phyloP scores from a whole-genome alignment of 2,113 vertebrate genomes.

The Melanerpes aurifrons region DNA sequence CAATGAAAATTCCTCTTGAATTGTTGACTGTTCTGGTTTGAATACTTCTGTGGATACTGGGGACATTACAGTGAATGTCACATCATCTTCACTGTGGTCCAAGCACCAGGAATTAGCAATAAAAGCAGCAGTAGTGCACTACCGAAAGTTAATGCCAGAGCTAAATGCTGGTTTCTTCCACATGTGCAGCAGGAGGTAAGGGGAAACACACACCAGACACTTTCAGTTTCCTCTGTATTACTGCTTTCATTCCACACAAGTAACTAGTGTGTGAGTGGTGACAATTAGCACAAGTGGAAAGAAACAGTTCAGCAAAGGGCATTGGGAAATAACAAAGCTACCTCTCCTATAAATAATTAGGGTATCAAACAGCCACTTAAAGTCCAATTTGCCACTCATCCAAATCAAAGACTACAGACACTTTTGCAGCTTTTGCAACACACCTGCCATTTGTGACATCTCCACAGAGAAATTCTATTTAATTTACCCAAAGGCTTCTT shows the following conservation, averaged over 20 bases:
- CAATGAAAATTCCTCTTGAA: neutral
- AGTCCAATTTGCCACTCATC: neutral
- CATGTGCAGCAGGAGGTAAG: neutral
- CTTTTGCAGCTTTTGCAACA: neutral
- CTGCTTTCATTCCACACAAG: neutral
- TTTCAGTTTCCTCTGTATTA: neutral
- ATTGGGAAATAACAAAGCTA: conserved; percentile 7
- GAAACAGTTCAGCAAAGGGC: neutral
- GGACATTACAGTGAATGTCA: neutral
- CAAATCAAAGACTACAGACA: neutral
- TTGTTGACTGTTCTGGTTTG: neutral
- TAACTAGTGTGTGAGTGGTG: neutral
- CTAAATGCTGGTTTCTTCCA: neutral
- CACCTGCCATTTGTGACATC: neutral
- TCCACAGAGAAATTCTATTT: conserved; percentile 52
- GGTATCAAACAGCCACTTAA: neutral
- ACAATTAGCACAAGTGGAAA: neutral
- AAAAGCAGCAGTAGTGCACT: neutral
- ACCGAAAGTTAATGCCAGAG: neutral
- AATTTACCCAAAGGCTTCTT: conserved; percentile 43
- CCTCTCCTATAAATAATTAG: conserved; percentile 25
- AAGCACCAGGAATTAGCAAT: neutral
- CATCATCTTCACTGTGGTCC: neutral
- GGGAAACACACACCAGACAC: neutral
- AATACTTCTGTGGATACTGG: neutral